Percentiles rank a stretch among this genome's conserved stretches.
Evolutionary conservation across 35 echinoderm and acorn worm species (phyloP).

Genomic region (Heliocidaris erythrogramma): DNA sequence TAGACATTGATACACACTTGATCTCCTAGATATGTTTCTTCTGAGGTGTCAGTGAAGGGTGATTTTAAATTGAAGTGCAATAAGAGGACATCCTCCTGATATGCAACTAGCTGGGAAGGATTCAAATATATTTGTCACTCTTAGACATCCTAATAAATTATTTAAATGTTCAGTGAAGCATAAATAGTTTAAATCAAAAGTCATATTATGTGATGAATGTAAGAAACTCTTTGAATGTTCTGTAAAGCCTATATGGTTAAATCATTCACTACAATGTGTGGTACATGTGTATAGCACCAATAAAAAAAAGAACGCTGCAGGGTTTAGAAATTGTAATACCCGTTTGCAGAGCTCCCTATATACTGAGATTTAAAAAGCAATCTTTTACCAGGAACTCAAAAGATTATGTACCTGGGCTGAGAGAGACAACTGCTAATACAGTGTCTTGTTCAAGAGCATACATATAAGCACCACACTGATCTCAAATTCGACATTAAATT

Average conservation of each 20-base stretch:
- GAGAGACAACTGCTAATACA: no score
- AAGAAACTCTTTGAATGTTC: background rate
- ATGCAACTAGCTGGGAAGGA: background rate
- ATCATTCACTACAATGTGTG: no score
- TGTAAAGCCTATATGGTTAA: background rate
- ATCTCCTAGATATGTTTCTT: background rate
- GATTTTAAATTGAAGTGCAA: background rate
- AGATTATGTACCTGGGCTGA: no score
- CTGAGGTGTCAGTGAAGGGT: background rate
- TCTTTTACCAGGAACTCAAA: no score
- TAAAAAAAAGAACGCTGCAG: no score
- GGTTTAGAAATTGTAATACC: no score
- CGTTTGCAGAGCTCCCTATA: no score
- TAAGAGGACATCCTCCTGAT: background rate
- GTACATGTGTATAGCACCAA: background rate
- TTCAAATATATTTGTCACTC: background rate
- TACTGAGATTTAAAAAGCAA: no score
- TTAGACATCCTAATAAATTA: background rate
- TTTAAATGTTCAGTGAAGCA: background rate
- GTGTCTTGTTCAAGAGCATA: no score
- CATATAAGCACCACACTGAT: no score
- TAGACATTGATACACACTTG: background rate
- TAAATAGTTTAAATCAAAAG: background rate
- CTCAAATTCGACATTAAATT: no score
- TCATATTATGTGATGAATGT: background rate